These are phyloP conservation scores for Cephus sareptanus DNA, from an alignment of 2,888 invertebrate genomes.

Conservation along the genomic window DNA sequence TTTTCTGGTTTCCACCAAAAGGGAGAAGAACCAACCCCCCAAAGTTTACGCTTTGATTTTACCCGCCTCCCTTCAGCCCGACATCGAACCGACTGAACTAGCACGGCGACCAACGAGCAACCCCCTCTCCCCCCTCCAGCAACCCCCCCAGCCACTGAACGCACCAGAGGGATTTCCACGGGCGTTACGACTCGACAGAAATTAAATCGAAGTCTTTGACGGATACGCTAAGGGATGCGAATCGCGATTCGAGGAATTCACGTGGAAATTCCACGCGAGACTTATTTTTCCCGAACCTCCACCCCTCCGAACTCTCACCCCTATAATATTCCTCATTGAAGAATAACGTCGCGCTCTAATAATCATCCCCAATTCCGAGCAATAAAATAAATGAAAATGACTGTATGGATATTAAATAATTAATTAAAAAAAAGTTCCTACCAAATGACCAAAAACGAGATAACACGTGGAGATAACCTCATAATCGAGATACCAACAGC, in stretches of 20 bases:
- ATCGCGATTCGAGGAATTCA: constrained; percentile 30
- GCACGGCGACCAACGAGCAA: background rate
- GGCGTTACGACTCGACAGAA: constrained; percentile 43
- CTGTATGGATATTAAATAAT: background rate
- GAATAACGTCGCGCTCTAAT: background rate
- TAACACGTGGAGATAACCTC: background rate
- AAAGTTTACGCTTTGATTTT: constrained; percentile 61
- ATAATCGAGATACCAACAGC: background rate
- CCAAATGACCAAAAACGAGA: background rate
- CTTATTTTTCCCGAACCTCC: background rate
- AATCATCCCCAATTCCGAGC: background rate
- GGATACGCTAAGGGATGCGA: constrained; percentile 36
- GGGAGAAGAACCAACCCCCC: background rate
- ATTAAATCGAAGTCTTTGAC: constrained; percentile 63
- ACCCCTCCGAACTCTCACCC: background rate
- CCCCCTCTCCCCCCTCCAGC: constrained; percentile 13
- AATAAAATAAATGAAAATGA: background rate
- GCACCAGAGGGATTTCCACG: constrained; percentile 39
- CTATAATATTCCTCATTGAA: background rate
- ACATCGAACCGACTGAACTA: background rate
- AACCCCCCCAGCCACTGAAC: constrained; percentile 23
- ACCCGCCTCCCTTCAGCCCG: constrained; percentile 23
- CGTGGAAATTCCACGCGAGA: constrained; percentile 16
- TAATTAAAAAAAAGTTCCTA: background rate
- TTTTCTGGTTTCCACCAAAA: background rate